Base-by-base conservation (phyloP, 2,113 vertebrate species). In the Dicerorhinus sumatrensis region DNA sequence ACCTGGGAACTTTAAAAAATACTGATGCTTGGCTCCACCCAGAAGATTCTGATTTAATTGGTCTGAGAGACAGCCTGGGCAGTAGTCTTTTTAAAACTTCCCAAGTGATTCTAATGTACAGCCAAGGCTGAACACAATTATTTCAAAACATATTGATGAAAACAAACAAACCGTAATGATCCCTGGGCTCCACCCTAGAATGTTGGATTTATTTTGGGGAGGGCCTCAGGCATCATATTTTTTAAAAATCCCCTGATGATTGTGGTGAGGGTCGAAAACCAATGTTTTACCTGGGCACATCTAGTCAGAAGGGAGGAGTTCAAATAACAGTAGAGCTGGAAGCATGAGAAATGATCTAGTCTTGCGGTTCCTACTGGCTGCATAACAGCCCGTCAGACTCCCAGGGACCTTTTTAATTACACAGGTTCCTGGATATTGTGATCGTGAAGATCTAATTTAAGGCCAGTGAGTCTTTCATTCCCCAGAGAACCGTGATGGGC, bases 81-180 rank as follows among this genome's bases (percentile, higher is more conserved):
- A 36, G 36, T n/a, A 51, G 39, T 39, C 69, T 48, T 91, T 60
- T 77, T 2, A 70, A 94, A 80, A 48, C 16, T 51, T 83, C 18
- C 67, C 33, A 62, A 27, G 10, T 63, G 84, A 77, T 67, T 90
- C 36, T 27, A 42, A 77, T 27, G 18, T 76, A 67, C 46, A 86
- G 39, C 36, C 48, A n/a, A 75, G 18, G 70, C 76, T 70, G 21
- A 77, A 88, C 42, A 58, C 12, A 17, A 20, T 56, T 79, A 13
- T 18, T 94, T 96, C 77, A 62, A 92, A 96, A 91, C 65, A 92
- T 51, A 48, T 29, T 42, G 36, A 70, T 77, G 65, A 46, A 79
- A 83, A 75, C 67, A 65, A 89, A 36, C 11, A 88, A 83, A 33
- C 79, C 46, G 5, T 67, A 39, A 9, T 39, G 48, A 67, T 79